Conservation (phyloP, 2,888 invertebrate species). For the Physocephala rufipes region DNA sequence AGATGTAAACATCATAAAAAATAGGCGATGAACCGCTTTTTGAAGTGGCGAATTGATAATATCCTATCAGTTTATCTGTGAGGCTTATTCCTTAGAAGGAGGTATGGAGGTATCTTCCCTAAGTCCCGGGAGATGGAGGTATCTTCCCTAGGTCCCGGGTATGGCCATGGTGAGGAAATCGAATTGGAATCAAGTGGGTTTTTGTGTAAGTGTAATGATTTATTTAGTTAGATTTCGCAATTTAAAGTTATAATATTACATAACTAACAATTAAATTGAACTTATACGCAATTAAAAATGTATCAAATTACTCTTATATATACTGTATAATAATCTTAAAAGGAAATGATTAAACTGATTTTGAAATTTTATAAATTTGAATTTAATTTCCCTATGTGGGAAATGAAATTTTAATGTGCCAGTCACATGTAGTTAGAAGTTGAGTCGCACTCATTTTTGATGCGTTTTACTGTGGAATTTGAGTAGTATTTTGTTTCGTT, state of each 20-base stretch:
- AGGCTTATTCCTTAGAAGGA: no score
- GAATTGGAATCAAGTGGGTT: no score
- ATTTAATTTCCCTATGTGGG: not conserved
- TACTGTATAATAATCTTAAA: not conserved
- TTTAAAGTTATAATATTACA: slow-evolving; percentile 28
- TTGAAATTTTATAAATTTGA: not conserved
- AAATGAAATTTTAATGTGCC: not conserved
- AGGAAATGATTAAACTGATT: not conserved
- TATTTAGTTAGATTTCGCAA: slow-evolving; percentile 22
- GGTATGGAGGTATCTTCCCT: no score
- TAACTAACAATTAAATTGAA: slow-evolving; percentile 30
- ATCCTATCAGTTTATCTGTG: no score
- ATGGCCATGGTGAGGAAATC: no score
- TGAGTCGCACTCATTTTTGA: no score
- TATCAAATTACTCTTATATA: not conserved
- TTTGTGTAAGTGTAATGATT: slow-evolving; percentile 36
- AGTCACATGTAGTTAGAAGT: not conserved
- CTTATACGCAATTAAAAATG: slow-evolving; percentile 23
- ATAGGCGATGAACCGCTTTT: no score
- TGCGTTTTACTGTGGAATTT: no score
- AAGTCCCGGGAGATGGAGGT: no score
- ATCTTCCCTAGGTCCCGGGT: no score
- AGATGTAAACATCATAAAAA: no score
- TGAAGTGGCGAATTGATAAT: no score
- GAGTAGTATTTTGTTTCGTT: not conserved